These are phyloP conservation scores for Onychorhynchus coronatus DNA, from an alignment of 2,113 vertebrate genomes.

Conservation along the genomic window DNA sequence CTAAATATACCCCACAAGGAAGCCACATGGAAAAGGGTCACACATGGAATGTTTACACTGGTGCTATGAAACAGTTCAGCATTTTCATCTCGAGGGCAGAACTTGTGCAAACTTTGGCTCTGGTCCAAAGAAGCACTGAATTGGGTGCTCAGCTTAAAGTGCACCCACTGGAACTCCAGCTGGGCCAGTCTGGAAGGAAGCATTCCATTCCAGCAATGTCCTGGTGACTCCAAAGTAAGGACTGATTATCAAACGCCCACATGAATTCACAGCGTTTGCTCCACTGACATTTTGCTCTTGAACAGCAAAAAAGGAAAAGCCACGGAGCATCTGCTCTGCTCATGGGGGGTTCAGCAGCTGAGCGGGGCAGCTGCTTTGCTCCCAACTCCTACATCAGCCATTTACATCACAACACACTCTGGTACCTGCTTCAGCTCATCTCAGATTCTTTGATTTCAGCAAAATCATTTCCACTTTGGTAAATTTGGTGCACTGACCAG, in stretches of 20 bases:
- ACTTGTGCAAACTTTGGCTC: neutral
- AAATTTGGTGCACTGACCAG: neutral
- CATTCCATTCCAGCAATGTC: neutral
- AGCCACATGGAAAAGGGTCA: neutral
- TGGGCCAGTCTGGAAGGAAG: neutral
- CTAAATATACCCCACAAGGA: neutral
- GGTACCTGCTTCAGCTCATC: slow-evolving; percentile 1
- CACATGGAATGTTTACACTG: neutral
- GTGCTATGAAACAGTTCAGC: neutral
- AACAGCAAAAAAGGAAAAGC: neutral
- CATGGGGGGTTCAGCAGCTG: slow-evolving; percentile 33
- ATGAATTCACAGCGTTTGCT: neutral
- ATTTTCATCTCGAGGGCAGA: neutral
- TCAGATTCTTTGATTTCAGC: neutral
- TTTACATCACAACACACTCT: neutral
- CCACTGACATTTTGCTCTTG: neutral
- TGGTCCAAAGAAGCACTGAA: neutral
- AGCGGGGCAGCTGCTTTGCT: slow-evolving; percentile 40
- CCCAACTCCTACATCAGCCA: slow-evolving; percentile 7
- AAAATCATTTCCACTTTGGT: neutral
- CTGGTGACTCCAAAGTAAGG: neutral
- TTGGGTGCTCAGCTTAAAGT: neutral
- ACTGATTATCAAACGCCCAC: neutral
- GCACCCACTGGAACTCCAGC: neutral
- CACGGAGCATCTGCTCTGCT: slow-evolving; percentile 26